phyloP scores from a whole-genome alignment of 2,113 vertebrate species.

The Epinephelus lanceolatus region DNA sequence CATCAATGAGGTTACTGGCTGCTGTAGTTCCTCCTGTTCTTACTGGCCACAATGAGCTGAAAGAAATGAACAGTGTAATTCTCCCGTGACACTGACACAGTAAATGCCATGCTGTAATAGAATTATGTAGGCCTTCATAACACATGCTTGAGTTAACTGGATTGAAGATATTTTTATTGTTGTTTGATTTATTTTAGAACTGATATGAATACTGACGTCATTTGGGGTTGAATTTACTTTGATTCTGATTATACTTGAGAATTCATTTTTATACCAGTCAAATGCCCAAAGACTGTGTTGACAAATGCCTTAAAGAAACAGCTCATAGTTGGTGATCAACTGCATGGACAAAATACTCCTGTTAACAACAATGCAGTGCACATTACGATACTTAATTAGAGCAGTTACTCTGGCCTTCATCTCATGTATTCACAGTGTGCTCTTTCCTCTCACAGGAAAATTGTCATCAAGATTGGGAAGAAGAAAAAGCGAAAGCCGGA shows the following conservation, averaged over 20 bases:
- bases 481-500: constrained; percentile 97
- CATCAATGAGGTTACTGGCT: no score
- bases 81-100: no score
- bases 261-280: not conserved
- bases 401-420: not conserved
- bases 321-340: no score
- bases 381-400: not conserved
- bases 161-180: not conserved
- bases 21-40: no score
- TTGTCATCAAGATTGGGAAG: constrained; percentile 97
- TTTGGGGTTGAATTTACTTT: not conserved
- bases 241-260: not conserved
- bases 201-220: not conserved
- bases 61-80: no score
- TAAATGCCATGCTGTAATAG: no score
- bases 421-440: constrained; percentile 16
- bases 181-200: constrained; percentile 2
- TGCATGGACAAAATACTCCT: not conserved
- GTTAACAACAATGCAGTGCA: not conserved
- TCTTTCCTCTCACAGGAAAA: constrained; percentile 86
- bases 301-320: no score
- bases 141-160: no score
- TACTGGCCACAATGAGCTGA: no score
- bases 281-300: not conserved
- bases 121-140: no score